Evolutionary conservation across 2,888 invertebrate species (phyloP).

Genomic region (Cosmorhoe ocellata): DNA sequence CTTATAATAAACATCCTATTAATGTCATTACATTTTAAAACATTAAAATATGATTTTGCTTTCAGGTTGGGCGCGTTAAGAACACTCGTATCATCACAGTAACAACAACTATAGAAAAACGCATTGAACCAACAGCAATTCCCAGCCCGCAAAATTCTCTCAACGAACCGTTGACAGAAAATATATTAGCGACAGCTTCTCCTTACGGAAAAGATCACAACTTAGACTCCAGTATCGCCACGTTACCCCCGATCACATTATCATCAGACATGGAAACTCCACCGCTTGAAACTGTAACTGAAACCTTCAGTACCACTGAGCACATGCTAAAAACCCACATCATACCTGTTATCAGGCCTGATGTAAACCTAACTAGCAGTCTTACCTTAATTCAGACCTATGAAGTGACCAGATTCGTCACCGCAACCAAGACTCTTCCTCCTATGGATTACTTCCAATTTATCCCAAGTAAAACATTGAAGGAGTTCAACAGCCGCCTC

Average conservation of each 20-base stretch:
- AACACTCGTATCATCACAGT: slow-evolving; percentile 94
- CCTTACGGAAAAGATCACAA: slow-evolving; percentile 87
- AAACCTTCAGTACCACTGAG: slow-evolving; percentile 96
- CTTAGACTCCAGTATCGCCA: slow-evolving; percentile 90
- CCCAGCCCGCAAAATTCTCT: slow-evolving; percentile 82
- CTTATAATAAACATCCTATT: background rate
- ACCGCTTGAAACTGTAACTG: slow-evolving; percentile 92
- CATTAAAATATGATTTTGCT: background rate
- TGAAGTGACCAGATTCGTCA: slow-evolving; percentile 92
- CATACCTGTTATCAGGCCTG: slow-evolving; percentile 88
- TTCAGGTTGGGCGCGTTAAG: slow-evolving; percentile 91
- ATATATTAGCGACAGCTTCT: slow-evolving; percentile 90
- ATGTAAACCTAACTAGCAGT: slow-evolving; percentile 87
- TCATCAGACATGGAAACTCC: slow-evolving; percentile 91
- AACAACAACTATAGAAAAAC: slow-evolving; percentile 92
- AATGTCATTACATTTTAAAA: background rate
- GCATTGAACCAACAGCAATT: slow-evolving; percentile 83
- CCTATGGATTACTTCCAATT: slow-evolving; percentile 94
- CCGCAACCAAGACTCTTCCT: slow-evolving; percentile 94
- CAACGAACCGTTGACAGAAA: slow-evolving; percentile 92
- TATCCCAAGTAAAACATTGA: slow-evolving; percentile 91
- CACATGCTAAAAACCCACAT: slow-evolving; percentile 94
- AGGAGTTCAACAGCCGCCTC: slow-evolving; percentile 93
- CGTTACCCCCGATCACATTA: slow-evolving; percentile 90
- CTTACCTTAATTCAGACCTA: slow-evolving; percentile 95